These are phyloP conservation scores for Aegotheles bennettii DNA, from an alignment of 2,113 vertebrate genomes.

Conservation along the genomic window DNA sequence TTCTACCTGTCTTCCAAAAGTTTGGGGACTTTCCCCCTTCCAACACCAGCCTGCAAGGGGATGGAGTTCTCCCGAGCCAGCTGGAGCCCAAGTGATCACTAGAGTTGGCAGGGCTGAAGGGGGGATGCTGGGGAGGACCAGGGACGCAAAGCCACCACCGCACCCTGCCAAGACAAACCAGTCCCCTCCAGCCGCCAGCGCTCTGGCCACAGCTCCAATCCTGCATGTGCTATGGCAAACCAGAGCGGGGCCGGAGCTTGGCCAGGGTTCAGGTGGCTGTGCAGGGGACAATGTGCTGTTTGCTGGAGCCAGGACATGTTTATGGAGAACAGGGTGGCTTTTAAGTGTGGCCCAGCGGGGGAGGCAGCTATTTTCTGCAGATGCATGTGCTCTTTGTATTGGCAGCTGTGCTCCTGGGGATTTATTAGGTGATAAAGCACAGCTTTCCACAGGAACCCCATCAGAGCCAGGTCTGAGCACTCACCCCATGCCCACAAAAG, in stretches of 20 bases:
- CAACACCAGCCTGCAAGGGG: neutral
- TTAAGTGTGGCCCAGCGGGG: neutral
- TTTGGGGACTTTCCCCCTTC: neutral
- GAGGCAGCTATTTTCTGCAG: neutral
- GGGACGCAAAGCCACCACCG: neutral
- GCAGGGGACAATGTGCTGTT: neutral
- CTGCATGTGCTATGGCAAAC: neutral
- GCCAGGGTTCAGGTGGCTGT: rapidly evolving
- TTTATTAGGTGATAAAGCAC: neutral
- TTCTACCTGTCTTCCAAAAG: neutral
- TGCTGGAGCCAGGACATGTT: neutral
- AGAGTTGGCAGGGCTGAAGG: neutral
- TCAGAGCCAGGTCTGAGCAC: neutral
- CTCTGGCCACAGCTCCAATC: neutral
- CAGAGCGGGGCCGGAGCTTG: neutral
- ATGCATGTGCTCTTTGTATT: neutral
- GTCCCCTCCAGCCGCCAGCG: neutral
- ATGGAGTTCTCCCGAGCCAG: neutral
- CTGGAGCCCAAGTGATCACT: neutral
- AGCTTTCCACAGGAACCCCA: neutral
- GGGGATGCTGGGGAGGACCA: rapidly evolving
- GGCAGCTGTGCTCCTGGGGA: neutral
- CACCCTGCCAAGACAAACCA: neutral
- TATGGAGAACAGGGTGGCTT: neutral
- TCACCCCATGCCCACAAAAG: neutral